Conservation (phyloP, 2,888 invertebrate genomes). For the Notodonta ziczac region DNA sequence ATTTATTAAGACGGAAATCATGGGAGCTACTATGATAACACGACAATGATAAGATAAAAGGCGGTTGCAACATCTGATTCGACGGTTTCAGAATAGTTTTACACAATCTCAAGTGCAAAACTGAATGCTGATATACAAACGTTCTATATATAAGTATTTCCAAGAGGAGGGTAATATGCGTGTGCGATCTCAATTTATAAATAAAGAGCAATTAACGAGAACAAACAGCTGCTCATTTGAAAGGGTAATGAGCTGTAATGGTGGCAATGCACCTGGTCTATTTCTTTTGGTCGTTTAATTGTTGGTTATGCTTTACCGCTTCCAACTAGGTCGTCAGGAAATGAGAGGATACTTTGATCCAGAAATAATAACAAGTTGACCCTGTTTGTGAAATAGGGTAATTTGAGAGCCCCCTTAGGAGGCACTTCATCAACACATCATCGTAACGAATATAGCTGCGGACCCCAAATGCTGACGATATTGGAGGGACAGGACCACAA, state of each 20-base stretch:
- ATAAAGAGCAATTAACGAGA: conserved; percentile 45
- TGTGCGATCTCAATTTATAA: conserved; percentile 31
- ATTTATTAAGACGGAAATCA: conserved; percentile 23
- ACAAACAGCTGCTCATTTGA: conserved; percentile 53
- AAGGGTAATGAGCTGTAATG: conserved; percentile 49
- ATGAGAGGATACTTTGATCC: conserved; percentile 13
- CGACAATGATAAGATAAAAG: conserved; percentile 31
- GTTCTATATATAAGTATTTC: not conserved
- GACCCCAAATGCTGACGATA: conserved; percentile 59
- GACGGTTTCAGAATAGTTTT: conserved; percentile 15
- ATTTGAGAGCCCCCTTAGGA: conserved; percentile 58
- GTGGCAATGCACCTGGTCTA: conserved; percentile 48
- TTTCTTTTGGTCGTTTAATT: conserved; percentile 46
- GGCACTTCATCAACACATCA: conserved; percentile 67
- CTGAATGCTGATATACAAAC: not conserved
- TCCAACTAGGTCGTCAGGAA: conserved; percentile 6
- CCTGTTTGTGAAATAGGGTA: conserved; percentile 36
- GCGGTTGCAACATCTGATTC: conserved; percentile 19
- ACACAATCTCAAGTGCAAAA: conserved; percentile 11
- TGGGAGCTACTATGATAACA: conserved; percentile 19
- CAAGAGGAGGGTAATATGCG: conserved; percentile 9
- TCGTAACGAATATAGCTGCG: conserved; percentile 63
- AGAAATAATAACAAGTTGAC: conserved; percentile 27
- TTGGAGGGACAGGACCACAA: conserved; percentile 62
- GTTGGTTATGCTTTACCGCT: conserved; percentile 23